phyloP scores from a whole-genome alignment of 1,140 invertebrate genomes.

The Batillaria attramentaria region DNA sequence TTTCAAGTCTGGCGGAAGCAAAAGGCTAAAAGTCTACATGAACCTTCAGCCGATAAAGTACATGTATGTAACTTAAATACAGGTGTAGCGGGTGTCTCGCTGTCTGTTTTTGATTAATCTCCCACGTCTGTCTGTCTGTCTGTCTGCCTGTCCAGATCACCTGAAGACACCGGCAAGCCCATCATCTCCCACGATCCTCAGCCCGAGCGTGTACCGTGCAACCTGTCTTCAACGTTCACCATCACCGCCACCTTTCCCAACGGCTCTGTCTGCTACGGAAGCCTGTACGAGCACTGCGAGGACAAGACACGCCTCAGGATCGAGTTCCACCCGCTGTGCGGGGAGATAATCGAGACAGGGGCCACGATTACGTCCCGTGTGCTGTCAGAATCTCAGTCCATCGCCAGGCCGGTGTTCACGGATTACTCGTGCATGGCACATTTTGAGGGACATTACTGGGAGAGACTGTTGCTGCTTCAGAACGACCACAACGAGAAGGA shows the following conservation, averaged over 20 bases:
- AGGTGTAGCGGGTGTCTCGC: not conserved
- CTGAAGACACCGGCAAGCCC: constrained; percentile 47
- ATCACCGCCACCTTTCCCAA: constrained; percentile 45
- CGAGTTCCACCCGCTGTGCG: constrained; percentile 40
- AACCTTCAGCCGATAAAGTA: too few relatives aligned
- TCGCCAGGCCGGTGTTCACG: not conserved
- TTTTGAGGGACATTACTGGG: constrained; percentile 53
- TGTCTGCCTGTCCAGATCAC: constrained; percentile 32
- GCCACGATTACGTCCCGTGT: not conserved
- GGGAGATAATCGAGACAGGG: not conserved
- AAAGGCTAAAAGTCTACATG: too few relatives aligned
- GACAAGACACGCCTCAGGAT: constrained; percentile 42
- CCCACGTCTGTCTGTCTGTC: not conserved
- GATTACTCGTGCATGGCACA: constrained; percentile 50
- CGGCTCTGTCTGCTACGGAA: constrained; percentile 47
- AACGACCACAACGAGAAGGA: constrained; percentile 37
- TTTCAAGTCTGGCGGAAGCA: too few relatives aligned
- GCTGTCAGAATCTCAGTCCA: not conserved
- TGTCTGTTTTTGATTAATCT: not conserved
- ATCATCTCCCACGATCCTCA: constrained; percentile 35
- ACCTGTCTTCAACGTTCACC: constrained; percentile 40
- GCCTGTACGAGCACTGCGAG: constrained; percentile 48
- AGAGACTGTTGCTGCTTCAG: constrained; percentile 51
- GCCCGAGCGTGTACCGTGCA: constrained; percentile 36
- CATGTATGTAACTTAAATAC: too few relatives aligned